Conservation (phyloP, 2,113 vertebrate species). For the Clarias gariepinus region DNA sequence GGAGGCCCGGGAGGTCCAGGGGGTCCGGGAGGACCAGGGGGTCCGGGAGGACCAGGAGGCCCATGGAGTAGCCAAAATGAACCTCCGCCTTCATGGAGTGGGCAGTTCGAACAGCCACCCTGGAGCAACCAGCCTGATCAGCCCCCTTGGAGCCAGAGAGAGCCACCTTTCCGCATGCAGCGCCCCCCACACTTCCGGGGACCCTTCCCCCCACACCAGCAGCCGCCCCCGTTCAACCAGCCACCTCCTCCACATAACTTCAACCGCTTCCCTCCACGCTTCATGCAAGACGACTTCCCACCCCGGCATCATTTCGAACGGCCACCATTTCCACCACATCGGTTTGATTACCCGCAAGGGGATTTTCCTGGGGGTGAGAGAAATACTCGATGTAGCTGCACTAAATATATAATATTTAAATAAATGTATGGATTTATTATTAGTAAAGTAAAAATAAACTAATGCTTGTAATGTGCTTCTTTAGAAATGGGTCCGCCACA, state of each 20-base stretch:
- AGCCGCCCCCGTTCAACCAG: constrained; percentile 94
- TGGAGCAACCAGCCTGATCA: constrained; percentile 92
- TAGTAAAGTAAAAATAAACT: background rate
- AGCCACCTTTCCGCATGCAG: constrained; percentile 96
- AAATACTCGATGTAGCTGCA: background rate
- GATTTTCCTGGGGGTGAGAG: constrained; percentile 86
- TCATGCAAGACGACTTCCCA: constrained; percentile 97
- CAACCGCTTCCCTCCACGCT: constrained; percentile 93
- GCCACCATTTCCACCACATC: constrained; percentile 88
- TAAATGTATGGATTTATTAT: background rate
- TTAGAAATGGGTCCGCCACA: constrained; percentile 94
- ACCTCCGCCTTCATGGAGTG: constrained; percentile 84
- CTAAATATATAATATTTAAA: background rate
- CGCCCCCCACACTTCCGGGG: constrained; percentile 93
- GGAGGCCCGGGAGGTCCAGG: constrained; percentile 63
- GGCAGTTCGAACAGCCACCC: constrained; percentile 85
- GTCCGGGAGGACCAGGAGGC: constrained; percentile 61
- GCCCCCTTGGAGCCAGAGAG: constrained; percentile 93
- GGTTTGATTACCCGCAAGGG: constrained; percentile 92
- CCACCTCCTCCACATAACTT: constrained; percentile 93
- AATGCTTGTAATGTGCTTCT: background rate
- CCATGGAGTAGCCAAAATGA: constrained; percentile 87
- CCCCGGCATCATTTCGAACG: constrained; percentile 93
- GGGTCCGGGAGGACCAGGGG: constrained; percentile 57
- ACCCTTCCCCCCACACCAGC: constrained; percentile 93